These are phyloP conservation scores for Scaptomyza hsui DNA, from an alignment of 1,140 invertebrate genomes.

Conservation along the genomic window DNA sequence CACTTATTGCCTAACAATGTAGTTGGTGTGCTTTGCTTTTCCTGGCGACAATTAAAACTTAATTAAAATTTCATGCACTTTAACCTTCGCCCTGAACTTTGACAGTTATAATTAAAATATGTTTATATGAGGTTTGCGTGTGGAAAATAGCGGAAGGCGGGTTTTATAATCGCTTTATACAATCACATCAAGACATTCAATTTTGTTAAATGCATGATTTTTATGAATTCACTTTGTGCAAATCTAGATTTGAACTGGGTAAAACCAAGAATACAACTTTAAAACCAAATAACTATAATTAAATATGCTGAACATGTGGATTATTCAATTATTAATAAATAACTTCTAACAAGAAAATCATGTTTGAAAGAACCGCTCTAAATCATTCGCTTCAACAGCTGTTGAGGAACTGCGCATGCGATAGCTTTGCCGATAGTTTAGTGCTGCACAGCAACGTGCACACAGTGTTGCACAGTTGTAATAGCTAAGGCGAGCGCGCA, in stretches of 20 bases:
- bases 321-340: not conserved
- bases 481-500: not conserved
- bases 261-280: no score
- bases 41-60: slow-evolving; percentile 37
- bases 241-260: not conserved
- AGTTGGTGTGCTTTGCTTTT: not conserved
- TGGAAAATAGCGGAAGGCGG: slow-evolving; percentile 15
- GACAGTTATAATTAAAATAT: slow-evolving; percentile 30
- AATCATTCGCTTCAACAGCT: not conserved
- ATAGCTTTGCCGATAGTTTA: slow-evolving; percentile 19
- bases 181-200: slow-evolving; percentile 14
- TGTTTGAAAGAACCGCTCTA: not conserved
- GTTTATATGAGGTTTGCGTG: slow-evolving; percentile 36
- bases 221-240: not conserved
- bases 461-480: slow-evolving; percentile 4
- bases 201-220: slow-evolving; percentile 8
- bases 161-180: slow-evolving; percentile 29
- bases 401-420: slow-evolving; percentile 3
- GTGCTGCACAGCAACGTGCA: not conserved
- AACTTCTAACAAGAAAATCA: not conserved
- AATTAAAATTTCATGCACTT: slow-evolving; percentile 47
- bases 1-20: slow-evolving; percentile 18
- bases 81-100: slow-evolving; percentile 55
- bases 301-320: no score
- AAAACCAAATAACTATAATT: no score